Percentiles rank a stretch among this genome's conserved stretches.
Conservation (phyloP, 1,140 invertebrate genomes). For the Brachionus sp. region DNA sequence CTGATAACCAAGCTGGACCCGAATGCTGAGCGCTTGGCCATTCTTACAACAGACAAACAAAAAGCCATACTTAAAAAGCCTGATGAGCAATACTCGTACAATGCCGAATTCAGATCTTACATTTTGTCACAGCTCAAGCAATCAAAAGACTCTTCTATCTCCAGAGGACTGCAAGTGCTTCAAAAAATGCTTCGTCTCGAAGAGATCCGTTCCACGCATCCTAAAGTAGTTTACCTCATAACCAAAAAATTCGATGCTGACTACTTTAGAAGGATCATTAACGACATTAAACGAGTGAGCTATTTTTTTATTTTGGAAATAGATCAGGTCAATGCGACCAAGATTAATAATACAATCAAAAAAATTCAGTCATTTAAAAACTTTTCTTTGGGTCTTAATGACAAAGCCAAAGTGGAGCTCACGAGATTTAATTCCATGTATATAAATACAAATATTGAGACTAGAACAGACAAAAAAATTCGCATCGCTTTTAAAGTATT, state of each 20-base stretch:
- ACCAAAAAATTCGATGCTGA: neutral
- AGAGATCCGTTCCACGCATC: neutral
- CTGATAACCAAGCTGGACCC: neutral
- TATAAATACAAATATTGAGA: neutral
- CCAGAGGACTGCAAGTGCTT: neutral
- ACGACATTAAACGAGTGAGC: neutral
- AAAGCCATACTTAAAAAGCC: neutral
- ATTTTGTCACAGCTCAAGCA: neutral
- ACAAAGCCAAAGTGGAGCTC: neutral
- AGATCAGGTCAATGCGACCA: neutral
- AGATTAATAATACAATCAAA: neutral
- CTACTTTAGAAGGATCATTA: neutral
- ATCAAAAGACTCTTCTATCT: neutral
- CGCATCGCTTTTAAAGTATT: neutral
- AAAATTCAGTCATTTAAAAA: neutral
- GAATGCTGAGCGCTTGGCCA: neutral
- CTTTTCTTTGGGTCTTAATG: neutral
- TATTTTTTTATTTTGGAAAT: neutral
- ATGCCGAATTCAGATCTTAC: neutral
- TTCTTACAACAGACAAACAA: neutral
- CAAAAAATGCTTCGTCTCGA: neutral
- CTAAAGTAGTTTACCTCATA: neutral
- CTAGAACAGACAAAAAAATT: neutral
- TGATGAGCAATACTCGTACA: neutral
- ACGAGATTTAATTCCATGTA: neutral